Conservation (phyloP, 2,888 invertebrate genomes). For the Aradus depressus region DNA sequence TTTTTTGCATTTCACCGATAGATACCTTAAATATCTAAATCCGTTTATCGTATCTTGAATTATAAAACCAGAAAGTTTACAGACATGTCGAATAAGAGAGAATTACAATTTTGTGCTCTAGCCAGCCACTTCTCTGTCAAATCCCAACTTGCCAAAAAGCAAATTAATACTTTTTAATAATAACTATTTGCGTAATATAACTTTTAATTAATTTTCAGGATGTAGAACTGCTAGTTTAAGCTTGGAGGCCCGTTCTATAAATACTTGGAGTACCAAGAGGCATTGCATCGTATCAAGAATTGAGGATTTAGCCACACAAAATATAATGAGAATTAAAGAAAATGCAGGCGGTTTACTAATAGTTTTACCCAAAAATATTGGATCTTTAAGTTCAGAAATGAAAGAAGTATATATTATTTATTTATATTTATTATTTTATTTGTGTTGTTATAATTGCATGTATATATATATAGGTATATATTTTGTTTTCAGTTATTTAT, state of each 20-base stretch:
- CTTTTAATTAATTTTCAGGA: slow-evolving; percentile 44
- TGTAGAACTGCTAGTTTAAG: slow-evolving; percentile 76
- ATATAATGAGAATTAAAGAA: slow-evolving; percentile 59
- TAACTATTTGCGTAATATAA: too few species aligned
- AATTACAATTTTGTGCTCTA: too few species aligned
- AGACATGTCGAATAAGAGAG: too few species aligned
- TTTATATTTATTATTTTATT: background rate
- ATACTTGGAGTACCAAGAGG: slow-evolving; percentile 74
- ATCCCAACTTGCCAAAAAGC: too few species aligned
- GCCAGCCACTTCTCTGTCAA: too few species aligned
- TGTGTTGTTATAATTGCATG: background rate
- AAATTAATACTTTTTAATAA: slow-evolving; percentile 6
- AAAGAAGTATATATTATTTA: slow-evolving; percentile 47
- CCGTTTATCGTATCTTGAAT: too few species aligned
- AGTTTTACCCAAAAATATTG: slow-evolving; percentile 63
- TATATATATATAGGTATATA: background rate
- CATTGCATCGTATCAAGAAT: slow-evolving; percentile 77
- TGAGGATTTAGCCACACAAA: slow-evolving; percentile 66
- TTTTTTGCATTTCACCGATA: too few species aligned
- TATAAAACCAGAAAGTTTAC: too few species aligned
- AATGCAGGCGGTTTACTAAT: slow-evolving; percentile 81
- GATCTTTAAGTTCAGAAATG: slow-evolving; percentile 50
- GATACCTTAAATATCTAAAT: too few species aligned
- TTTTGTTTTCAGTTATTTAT: slow-evolving; percentile 34
- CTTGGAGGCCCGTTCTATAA: slow-evolving; percentile 75